A percentile compares a stretch with the other conserved stretches of the same genome.
phyloP scores from a whole-genome alignment of 53 echinoderm and acorn worm species.

The Hippasteria phrygiana region DNA sequence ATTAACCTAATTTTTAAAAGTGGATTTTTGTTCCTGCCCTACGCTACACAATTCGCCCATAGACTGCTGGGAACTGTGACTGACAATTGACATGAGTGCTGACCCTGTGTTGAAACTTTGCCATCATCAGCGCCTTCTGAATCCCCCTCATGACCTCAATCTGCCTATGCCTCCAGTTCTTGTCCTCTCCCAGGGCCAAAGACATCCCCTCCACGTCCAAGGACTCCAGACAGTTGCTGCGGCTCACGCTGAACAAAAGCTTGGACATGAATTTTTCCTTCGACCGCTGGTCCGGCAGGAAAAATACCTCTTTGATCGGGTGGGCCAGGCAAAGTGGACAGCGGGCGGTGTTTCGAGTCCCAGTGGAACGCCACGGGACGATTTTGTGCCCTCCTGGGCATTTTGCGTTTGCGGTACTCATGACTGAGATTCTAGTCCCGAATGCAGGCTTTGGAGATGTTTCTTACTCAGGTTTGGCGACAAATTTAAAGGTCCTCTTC shows the following conservation, averaged over 20 bases:
- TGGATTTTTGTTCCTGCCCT: too few species aligned
- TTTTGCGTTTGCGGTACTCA: not conserved
- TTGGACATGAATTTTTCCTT: not conserved
- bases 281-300: not conserved
- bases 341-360: not conserved
- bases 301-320: slow-evolving; percentile 36
- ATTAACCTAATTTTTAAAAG: too few species aligned
- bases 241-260: slow-evolving; percentile 15
- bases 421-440: not conserved
- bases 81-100: too few species aligned
- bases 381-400: not conserved
- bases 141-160: slow-evolving; percentile 76
- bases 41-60: too few species aligned
- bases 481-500: too few species aligned
- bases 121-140: slow-evolving; percentile 75
- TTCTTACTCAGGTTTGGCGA: too few species aligned
- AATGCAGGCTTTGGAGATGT: not conserved
- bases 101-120: slow-evolving; percentile 52
- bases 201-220: slow-evolving; percentile 69
- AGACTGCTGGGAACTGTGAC: not conserved
- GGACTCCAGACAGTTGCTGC: not conserved
- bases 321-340: slow-evolving; percentile 21
- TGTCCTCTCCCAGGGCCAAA: slow-evolving; percentile 71
- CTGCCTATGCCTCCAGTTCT: slow-evolving; percentile 76
- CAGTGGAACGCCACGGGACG: slow-evolving; percentile 7